Conservation (phyloP, 2,888 invertebrate species). For the Calliopum simillimum region DNA sequence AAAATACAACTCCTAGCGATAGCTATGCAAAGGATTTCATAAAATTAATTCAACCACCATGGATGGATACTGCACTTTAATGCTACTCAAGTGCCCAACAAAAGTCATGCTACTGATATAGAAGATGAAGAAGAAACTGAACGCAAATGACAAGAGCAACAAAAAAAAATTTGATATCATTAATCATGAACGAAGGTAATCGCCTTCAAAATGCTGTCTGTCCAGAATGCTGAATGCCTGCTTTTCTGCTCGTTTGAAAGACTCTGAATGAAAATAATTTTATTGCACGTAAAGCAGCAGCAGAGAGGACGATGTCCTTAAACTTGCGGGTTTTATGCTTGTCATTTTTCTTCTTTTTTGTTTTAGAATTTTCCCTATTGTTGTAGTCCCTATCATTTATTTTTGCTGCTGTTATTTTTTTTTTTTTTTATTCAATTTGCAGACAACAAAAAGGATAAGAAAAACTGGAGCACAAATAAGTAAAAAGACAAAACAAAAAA, state of each 20-base stretch:
- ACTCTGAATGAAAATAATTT: too few relatives aligned
- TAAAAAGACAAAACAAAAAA: too few relatives aligned
- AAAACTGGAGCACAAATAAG: too few relatives aligned
- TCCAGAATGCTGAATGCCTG: neutral
- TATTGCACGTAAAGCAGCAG: neutral
- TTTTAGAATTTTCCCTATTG: neutral
- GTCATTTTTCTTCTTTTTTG: neutral
- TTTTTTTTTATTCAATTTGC: neutral
- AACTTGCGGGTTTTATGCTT: neutral
- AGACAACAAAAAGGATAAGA: too few relatives aligned
- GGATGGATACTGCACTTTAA: slow-evolving; percentile 18
- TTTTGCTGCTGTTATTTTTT: neutral
- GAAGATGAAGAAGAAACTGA: too few relatives aligned
- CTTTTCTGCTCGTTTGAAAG: too few relatives aligned
- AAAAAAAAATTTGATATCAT: slow-evolving; percentile 54
- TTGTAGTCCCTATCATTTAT: neutral
- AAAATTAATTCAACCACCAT: neutral
- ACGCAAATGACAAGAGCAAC: too few relatives aligned
- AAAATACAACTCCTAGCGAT: neutral
- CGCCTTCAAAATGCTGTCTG: slow-evolving; percentile 18
- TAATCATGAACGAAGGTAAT: slow-evolving; percentile 58
- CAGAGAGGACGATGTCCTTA: neutral
- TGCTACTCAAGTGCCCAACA: slow-evolving; percentile 8
- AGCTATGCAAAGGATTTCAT: neutral
- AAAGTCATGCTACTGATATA: slow-evolving; percentile 32